Evolutionary conservation across 2,888 invertebrate genomes (phyloP).

Genomic region (Aradus depressus): DNA sequence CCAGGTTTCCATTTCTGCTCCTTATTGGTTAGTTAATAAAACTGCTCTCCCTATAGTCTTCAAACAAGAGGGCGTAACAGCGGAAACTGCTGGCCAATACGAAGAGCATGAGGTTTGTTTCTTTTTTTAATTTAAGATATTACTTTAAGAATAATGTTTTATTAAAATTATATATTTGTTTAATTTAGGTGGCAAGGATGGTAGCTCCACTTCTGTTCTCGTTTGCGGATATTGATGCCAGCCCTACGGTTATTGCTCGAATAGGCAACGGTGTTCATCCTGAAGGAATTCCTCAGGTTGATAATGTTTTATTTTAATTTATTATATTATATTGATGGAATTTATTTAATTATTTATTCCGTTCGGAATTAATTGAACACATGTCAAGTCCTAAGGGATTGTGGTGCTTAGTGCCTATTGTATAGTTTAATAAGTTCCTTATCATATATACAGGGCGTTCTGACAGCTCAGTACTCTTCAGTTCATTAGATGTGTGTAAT

Average conservation of each 20-base stretch:
- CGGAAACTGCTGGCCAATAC: conserved; percentile 78
- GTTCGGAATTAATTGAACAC: neutral
- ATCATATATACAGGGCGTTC: neutral
- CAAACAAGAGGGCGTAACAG: conserved; percentile 70
- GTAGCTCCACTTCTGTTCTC: conserved; percentile 88
- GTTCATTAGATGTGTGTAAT: neutral
- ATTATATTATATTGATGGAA: neutral
- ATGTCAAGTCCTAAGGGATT: neutral
- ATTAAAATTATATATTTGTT: conserved; percentile 6
- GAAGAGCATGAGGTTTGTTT: conserved; percentile 70
- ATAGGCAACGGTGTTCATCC: conserved; percentile 58
- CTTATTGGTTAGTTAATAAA: conserved; percentile 70
- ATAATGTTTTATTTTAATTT: conserved; percentile 12
- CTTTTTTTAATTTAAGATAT: neutral
- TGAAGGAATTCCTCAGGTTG: conserved; percentile 43
- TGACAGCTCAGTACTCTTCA: neutral
- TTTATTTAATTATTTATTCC: neutral
- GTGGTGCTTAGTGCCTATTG: neutral
- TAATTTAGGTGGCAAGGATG: conserved; percentile 59
- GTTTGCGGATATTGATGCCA: conserved; percentile 79
- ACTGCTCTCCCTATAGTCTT: conserved; percentile 93
- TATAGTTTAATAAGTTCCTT: neutral
- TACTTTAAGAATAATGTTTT: neutral
- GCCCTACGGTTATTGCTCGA: conserved; percentile 61
- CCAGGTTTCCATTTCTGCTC: conserved; percentile 30